Conservation (phyloP, 2,797 vertebrate genomes). For the Chelidonichthys spinosus region DNA sequence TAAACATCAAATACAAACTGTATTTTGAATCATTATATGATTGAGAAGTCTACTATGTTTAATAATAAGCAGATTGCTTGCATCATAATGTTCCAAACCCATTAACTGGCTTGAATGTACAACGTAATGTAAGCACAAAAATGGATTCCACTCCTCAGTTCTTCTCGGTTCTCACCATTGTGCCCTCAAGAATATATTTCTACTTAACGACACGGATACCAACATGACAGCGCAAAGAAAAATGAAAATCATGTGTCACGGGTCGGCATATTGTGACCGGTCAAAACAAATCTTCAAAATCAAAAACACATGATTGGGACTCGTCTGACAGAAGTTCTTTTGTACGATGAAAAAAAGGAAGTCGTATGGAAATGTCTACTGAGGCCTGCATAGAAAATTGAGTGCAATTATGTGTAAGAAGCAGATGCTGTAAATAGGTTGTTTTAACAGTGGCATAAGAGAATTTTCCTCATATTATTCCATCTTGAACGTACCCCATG, state of each 20-base stretch:
- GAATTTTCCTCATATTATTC: not conserved
- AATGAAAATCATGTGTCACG: not conserved
- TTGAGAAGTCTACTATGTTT: not conserved
- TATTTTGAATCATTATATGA: not conserved
- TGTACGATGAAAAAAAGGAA: conserved; percentile 13
- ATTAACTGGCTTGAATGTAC: conserved; percentile 12
- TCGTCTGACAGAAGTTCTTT: not conserved
- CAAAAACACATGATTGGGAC: conserved; percentile 18
- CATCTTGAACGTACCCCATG: not conserved
- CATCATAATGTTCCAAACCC: conserved; percentile 16
- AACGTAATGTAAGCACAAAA: not conserved
- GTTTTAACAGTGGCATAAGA: not conserved
- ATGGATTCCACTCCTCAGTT: not conserved
- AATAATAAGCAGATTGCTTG: not conserved
- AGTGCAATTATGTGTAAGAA: not conserved
- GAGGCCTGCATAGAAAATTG: not conserved
- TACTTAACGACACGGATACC: not conserved
- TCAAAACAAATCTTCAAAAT: not conserved
- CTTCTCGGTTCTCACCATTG: not conserved
- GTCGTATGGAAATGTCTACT: conserved; percentile 8
- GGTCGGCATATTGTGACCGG: not conserved
- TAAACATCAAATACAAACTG: not conserved
- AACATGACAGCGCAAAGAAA: not conserved
- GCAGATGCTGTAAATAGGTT: not conserved
- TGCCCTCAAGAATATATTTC: not conserved